Percentiles rank a stretch among this genome's conserved stretches.
Conservation (phyloP, 2,113 vertebrate species). For the Pampusana beccarii region DNA sequence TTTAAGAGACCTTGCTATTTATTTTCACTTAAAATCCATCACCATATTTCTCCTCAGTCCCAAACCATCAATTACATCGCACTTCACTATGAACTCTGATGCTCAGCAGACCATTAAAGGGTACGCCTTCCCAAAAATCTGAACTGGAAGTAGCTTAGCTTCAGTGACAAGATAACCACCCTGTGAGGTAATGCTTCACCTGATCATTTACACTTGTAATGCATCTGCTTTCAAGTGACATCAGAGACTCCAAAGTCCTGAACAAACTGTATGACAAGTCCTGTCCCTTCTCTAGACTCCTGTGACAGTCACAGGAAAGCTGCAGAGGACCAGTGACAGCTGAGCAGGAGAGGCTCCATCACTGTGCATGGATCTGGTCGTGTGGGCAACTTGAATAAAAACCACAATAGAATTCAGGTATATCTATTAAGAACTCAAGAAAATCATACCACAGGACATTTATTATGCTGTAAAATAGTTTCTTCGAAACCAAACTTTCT, state of each 20-base stretch:
- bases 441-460: background rate
- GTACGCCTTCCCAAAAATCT: background rate
- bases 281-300: background rate
- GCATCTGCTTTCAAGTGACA: background rate
- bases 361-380: accelerated
- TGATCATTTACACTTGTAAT: background rate
- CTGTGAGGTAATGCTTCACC: background rate
- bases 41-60: background rate
- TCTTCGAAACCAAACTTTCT: background rate
- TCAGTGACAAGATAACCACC: background rate
- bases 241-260: background rate
- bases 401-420: accelerated
- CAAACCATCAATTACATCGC: background rate
- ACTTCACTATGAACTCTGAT: background rate
- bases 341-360: background rate
- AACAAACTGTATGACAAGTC: background rate
- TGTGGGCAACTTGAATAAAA: background rate
- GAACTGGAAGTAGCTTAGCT: background rate
- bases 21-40: background rate
- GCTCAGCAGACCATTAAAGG: background rate
- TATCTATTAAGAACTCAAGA: background rate
- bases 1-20: background rate
- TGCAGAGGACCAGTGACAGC: background rate
- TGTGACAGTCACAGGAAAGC: background rate
- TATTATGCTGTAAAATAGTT: background rate